A percentile compares a stretch with the other conserved stretches of the same genome.
phyloP scores from a whole-genome alignment of 2,888 invertebrate species.

The Nipponacmea schrenckii region DNA sequence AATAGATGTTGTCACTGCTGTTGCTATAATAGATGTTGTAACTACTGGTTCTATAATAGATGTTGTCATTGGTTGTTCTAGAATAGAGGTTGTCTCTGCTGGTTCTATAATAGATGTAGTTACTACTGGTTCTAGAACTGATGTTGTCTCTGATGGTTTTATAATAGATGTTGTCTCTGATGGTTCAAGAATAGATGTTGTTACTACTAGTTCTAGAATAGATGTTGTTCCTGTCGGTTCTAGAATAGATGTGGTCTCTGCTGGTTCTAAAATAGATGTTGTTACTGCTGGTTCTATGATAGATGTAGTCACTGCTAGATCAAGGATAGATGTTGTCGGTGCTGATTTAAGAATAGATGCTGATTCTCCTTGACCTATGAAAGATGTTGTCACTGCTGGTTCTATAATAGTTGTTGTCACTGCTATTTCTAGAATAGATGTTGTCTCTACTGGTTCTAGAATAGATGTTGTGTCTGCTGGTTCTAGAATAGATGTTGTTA shows the following conservation, averaged over 20 bases:
- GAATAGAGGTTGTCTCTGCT: no score
- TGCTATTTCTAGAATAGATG: neutral
- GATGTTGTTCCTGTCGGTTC: slow-evolving; percentile 13
- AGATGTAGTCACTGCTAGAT: neutral
- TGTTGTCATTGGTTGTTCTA: no score
- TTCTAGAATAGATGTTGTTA: no score
- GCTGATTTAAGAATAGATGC: neutral
- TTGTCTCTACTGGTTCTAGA: neutral
- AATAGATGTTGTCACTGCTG: no score
- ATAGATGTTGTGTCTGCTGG: slow-evolving; percentile 5
- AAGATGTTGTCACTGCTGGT: slow-evolving; percentile 12
- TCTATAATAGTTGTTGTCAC: neutral
- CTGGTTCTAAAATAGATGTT: neutral
- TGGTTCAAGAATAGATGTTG: neutral
- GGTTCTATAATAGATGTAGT: no score
- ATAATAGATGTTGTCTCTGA: neutral
- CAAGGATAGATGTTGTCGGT: neutral
- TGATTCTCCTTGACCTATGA: neutral
- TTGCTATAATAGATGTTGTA: no score
- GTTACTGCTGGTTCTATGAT: neutral
- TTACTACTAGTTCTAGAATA: neutral
- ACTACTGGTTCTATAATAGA: no score
- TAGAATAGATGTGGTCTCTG: slow-evolving; percentile 1
- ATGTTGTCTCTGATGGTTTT: neutral
- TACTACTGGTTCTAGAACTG: no score